Evolutionary conservation across 2,113 vertebrate species (phyloP).

Genomic region (Lota lota): DNA sequence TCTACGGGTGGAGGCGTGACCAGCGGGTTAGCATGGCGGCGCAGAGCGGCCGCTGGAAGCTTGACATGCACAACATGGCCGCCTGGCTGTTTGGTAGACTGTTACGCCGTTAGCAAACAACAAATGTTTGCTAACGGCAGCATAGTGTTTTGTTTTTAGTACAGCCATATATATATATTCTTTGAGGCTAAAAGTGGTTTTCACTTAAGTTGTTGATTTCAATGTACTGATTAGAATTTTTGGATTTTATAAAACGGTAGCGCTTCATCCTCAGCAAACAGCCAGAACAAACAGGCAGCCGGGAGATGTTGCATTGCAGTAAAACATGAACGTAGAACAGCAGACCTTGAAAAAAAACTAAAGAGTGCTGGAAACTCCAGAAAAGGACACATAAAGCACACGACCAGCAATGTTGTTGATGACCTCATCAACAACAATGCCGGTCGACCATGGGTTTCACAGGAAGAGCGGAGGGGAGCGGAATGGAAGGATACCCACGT

Average conservation of each 20-base stretch:
- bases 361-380: too few species aligned
- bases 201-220: not conserved
- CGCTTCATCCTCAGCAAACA: not conserved
- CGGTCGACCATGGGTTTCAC: too few species aligned
- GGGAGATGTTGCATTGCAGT: constrained; percentile 24
- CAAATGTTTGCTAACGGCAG: not conserved
- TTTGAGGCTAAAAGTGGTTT: not conserved
- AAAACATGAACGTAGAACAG: constrained; percentile 47
- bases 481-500: not conserved
- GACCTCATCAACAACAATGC: too few species aligned
- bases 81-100: not conserved
- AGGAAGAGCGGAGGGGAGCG: too few species aligned
- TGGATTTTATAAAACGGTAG: not conserved
- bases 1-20: constrained; percentile 77
- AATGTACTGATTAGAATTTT: too few species aligned
- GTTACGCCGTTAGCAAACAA: too few species aligned
- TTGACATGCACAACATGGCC: constrained; percentile 16
- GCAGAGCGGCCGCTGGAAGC: constrained; percentile 35
- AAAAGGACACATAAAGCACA: constrained; percentile 15
- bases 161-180: not conserved
- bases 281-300: not conserved
- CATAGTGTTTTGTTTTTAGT: not conserved
- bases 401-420: constrained; percentile 30
- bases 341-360: constrained; percentile 2
- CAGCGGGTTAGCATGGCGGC: constrained; percentile 49